These are phyloP conservation scores for Enteromius mattozi DNA, from an alignment of 2,797 vertebrate species.

Conservation along the genomic window DNA sequence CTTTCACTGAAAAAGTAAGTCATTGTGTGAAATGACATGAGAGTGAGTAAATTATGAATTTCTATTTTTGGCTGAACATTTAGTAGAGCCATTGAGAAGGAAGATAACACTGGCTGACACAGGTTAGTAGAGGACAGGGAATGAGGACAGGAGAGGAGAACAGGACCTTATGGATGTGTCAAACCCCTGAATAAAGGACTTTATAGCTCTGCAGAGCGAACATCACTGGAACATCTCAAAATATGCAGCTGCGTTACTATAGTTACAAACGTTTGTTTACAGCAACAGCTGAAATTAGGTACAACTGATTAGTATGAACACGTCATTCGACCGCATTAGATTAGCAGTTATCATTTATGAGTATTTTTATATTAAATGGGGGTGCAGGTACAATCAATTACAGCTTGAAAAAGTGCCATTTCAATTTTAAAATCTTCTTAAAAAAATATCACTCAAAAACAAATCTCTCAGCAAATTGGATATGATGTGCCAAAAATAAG, in stretches of 20 bases:
- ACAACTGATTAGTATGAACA: neutral
- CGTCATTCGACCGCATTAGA: neutral
- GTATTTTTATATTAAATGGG: neutral
- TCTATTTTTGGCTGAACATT: constrained; percentile 4
- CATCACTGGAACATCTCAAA: neutral
- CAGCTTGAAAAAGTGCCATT: neutral
- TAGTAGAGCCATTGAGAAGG: neutral
- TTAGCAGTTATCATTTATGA: constrained; percentile 4
- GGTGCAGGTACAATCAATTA: neutral
- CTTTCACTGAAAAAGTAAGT: neutral
- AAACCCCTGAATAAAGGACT: neutral
- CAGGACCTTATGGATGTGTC: neutral
- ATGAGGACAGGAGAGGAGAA: neutral
- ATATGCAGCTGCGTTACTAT: neutral
- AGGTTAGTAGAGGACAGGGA: neutral
- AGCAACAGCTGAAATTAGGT: constrained; percentile 10
- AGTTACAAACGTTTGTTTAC: constrained; percentile 6
- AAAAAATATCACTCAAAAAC: neutral
- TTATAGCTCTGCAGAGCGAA: constrained; percentile 2
- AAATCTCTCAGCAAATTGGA: neutral
- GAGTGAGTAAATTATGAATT: neutral
- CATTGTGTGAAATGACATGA: neutral
- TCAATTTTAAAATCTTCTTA: neutral
- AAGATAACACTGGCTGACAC: neutral
- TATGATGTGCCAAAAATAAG: neutral